Evolutionary conservation across 2,888 invertebrate species (phyloP), one percentile per base, ranked within the genome.

Genomic region (Agelastica alni): DNA sequence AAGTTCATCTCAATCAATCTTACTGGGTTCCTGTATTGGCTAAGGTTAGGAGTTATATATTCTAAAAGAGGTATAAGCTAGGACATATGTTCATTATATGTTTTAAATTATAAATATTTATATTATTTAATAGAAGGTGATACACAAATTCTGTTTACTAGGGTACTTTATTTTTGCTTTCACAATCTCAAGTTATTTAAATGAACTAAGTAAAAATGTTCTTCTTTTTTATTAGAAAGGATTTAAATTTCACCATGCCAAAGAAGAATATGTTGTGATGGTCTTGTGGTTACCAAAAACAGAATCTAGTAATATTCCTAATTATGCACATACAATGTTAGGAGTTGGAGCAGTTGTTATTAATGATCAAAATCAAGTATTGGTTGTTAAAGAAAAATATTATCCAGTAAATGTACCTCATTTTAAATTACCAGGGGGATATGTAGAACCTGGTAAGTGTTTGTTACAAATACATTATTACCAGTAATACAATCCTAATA

Each of bases 381-480:
- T 96, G 45, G 89, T 91, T 13, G 89, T 96, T 0, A 82, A 85
- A 62, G 95, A 96, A 71, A 85, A 85, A 68, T 83, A 83, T 68
- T 45, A 43, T 54, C 30, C 77, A 79, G 53, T 72, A 79, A 12
- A 69, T 13, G 4, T 72, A 37, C 78, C 82, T 2, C 83, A 85
- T 69, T 96, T 93, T 93, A 96, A 96, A 78, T 78, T 96, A 4
- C 96, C 96, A 10, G 96, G 96, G 46, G 96, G 96, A 44, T 91
- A 90, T 77, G 91, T 92, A 12, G 91, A 95, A 74, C 88, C 87
- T 77, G 87, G 91, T 89, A 76, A 10, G 9, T 16, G 9, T 9
- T 22, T 18, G 34, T 49, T 41, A 32, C 7, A 4, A 30, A 3
- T 26, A n/a, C n/a, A n/a, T n/a, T n/a, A n/a, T n/a, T n/a, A n/a